Conservation (phyloP, 2,797 vertebrate genomes). For the Hydrocynus forskahlii region DNA sequence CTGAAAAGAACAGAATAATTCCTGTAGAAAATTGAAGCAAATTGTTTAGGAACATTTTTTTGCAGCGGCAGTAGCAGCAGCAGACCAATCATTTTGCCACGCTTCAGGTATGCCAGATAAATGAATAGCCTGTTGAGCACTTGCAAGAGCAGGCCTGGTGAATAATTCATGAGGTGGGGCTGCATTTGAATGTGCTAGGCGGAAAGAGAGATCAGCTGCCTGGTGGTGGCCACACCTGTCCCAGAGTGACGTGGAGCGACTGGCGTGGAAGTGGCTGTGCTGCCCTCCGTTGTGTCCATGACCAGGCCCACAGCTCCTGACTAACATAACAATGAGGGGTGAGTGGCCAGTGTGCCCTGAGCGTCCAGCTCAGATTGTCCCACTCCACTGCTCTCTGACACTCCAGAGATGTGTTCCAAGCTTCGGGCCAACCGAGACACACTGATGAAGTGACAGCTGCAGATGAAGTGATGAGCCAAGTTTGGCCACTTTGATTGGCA, state of each 20-base stretch:
- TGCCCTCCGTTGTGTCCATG: slow-evolving; percentile 45
- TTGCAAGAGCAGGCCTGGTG: slow-evolving; percentile 76
- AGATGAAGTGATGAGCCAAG: slow-evolving; percentile 41
- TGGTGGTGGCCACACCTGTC: slow-evolving; percentile 53
- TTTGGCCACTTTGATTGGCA: slow-evolving; percentile 53
- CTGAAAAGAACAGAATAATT: slow-evolving; percentile 82
- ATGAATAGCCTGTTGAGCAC: slow-evolving; percentile 72
- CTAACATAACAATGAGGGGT: slow-evolving; percentile 50
- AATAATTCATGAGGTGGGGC: slow-evolving; percentile 78
- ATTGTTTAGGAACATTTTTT: slow-evolving; percentile 83
- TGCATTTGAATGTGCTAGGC: slow-evolving; percentile 59
- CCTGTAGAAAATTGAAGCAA: slow-evolving; percentile 82
- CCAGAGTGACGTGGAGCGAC: slow-evolving; percentile 42
- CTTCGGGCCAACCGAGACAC: slow-evolving; percentile 47
- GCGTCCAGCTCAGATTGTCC: slow-evolving; percentile 33
- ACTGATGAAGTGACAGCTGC: slow-evolving; percentile 53
- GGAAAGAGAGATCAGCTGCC: slow-evolving; percentile 42
- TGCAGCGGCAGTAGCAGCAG: slow-evolving; percentile 67
- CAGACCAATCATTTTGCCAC: slow-evolving; percentile 77
- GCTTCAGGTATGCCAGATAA: slow-evolving; percentile 81
- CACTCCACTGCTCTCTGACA: slow-evolving; percentile 45
- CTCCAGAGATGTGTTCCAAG: slow-evolving; percentile 46
- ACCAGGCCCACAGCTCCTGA: slow-evolving; percentile 38
- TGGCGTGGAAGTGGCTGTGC: slow-evolving; percentile 33
- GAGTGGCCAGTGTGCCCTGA: slow-evolving; percentile 44